A percentile compares a stretch with the other conserved stretches of the same genome.
phyloP scores from a whole-genome alignment of 1,140 invertebrate species.

The Habropoda laboriosa region DNA sequence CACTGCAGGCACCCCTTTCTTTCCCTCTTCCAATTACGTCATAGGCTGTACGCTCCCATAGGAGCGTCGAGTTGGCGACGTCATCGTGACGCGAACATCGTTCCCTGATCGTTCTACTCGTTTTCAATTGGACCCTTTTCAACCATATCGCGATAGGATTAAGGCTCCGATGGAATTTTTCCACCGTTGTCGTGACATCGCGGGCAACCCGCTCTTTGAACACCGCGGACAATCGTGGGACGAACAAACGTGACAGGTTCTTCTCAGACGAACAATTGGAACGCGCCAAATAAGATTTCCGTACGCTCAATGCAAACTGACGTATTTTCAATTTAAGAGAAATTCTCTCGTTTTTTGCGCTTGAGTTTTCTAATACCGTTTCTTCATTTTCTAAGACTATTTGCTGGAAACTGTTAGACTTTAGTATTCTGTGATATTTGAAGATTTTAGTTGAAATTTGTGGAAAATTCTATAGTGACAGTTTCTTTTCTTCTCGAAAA shows the following conservation, averaged over 20 bases:
- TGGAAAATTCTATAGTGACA: no score
- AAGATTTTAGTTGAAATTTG: no score
- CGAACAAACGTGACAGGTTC: no score
- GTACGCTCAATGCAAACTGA: not conserved
- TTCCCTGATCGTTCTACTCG: constrained; percentile 24
- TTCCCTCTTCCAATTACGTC: constrained; percentile 9
- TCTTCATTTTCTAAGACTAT: no score
- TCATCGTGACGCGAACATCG: constrained; percentile 21
- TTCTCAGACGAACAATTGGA: not conserved
- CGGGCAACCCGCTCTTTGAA: not conserved
- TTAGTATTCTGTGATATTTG: no score
- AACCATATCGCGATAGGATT: constrained; percentile 33
- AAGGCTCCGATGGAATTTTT: constrained; percentile 20
- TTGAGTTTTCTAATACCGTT: no score
- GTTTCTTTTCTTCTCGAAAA: no score
- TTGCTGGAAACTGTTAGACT: no score
- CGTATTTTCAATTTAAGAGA: not conserved
- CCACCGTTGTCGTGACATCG: not conserved
- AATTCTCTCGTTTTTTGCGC: no score
- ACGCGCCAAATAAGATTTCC: not conserved
- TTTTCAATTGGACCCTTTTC: constrained; percentile 22
- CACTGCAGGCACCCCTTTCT: not conserved
- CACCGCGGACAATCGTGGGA: not conserved
- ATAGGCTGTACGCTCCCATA: constrained; percentile 10
- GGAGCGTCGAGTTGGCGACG: constrained; percentile 1